These are phyloP conservation scores for Echinops telfairi DNA, from an alignment of 2,113 vertebrate genomes.

Conservation along the genomic window DNA sequence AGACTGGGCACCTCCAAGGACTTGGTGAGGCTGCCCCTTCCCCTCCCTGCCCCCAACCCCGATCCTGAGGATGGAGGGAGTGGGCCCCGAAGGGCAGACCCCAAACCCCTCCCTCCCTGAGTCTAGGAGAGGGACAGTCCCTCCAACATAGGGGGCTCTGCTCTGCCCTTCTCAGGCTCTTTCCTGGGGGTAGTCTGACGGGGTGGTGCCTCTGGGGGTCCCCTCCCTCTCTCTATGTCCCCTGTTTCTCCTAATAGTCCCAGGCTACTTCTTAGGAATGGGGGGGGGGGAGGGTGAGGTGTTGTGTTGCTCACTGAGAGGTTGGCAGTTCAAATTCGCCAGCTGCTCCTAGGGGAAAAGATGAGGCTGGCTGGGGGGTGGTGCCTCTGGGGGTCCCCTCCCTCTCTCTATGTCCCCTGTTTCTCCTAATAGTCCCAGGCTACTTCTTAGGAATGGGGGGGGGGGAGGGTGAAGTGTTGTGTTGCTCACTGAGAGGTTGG, in stretches of 20 bases:
- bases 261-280: neutral
- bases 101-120: neutral
- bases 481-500: too few relatives aligned
- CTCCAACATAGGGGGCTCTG: neutral
- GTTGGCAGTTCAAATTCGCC: too few relatives aligned
- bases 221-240: neutral
- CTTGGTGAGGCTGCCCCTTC: constrained; percentile 90
- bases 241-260: neutral
- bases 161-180: neutral
- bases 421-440: too few relatives aligned
- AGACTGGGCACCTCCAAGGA: constrained; percentile 97
- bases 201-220: too few relatives aligned
- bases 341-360: too few relatives aligned
- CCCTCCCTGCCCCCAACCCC: neutral
- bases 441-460: neutral
- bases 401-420: neutral
- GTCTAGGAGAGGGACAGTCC: neutral
- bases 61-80: neutral
- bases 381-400: too few relatives aligned
- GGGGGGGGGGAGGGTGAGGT: accelerated
- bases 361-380: too few relatives aligned
- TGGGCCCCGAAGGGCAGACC: neutral
- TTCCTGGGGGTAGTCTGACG: neutral
- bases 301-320: too few relatives aligned
- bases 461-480: too few relatives aligned